Conservation (phyloP, 2,113 vertebrate species). For the Osmerus mordax region DNA sequence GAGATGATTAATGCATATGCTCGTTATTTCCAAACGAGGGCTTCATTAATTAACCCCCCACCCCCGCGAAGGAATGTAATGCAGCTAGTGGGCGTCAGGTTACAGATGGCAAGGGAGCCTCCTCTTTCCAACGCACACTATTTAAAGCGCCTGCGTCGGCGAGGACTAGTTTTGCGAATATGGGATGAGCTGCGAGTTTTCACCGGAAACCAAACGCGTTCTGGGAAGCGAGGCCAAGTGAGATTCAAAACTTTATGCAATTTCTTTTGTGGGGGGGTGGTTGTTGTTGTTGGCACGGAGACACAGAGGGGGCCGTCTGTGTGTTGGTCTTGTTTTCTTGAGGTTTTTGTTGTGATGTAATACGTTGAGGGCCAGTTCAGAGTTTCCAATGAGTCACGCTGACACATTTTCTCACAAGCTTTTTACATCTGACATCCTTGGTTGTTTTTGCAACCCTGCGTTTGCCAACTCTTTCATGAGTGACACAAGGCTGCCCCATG, state of each 20-base stretch:
- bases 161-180: conserved; percentile 37
- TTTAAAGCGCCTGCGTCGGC: conserved; percentile 53
- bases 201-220: conserved; percentile 27
- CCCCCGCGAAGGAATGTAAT: conserved; percentile 24
- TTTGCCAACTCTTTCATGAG: not conserved
- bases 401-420: not conserved
- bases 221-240: too few relatives aligned
- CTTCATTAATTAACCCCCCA: conserved; percentile 60
- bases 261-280: conserved; percentile 4
- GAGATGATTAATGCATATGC: conserved; percentile 61
- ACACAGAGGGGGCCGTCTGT: not conserved
- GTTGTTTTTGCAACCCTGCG: not conserved
- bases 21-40: conserved; percentile 45
- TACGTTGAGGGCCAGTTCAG: not conserved
- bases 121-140: conserved; percentile 40
- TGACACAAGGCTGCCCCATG: not conserved
- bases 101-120: conserved; percentile 60
- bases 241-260: conserved; percentile 7
- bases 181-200: conserved; percentile 32
- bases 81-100: conserved; percentile 51
- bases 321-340: not conserved
- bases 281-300: not conserved
- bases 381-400: not conserved
- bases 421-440: not conserved
- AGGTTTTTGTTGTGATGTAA: not conserved